Percentiles rank a stretch among this genome's conserved stretches.
These are phyloP conservation scores for Mylabris phalerata DNA, from an alignment of 1,140 invertebrate species.

Conservation along the genomic window DNA sequence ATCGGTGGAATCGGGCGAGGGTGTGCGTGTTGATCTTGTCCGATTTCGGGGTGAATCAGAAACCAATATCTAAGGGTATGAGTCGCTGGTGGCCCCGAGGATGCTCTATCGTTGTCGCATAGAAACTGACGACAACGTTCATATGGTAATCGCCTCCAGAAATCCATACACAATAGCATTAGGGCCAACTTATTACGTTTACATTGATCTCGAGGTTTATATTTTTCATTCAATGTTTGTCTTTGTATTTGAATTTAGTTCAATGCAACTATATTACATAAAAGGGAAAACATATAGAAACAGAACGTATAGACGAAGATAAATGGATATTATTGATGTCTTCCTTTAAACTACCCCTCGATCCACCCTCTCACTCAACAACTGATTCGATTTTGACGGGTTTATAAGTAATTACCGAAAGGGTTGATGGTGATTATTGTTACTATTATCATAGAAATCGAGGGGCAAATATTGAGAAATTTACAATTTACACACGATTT, in stretches of 20 bases:
- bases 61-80: slow-evolving; percentile 41
- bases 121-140: slow-evolving; percentile 23
- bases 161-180: slow-evolving; percentile 42
- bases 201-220: slow-evolving; percentile 43
- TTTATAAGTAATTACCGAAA: slow-evolving; percentile 15
- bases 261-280: slow-evolving; percentile 27
- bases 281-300: too few relatives aligned
- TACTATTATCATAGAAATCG: too few relatives aligned
- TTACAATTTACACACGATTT: too few relatives aligned
- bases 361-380: not conserved
- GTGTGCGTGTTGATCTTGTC: slow-evolving; percentile 40
- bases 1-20: not conserved
- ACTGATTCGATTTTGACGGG: slow-evolving; percentile 16
- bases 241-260: slow-evolving; percentile 40
- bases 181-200: slow-evolving; percentile 43
- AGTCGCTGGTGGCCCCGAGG: slow-evolving; percentile 25
- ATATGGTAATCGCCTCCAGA: slow-evolving; percentile 43
- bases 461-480: too few relatives aligned
- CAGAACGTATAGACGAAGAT: too few relatives aligned
- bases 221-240: slow-evolving; percentile 40
- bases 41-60: slow-evolving; percentile 39
- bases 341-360: not conserved
- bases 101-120: slow-evolving; percentile 18
- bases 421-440: too few relatives aligned
- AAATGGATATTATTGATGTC: not conserved